Base-by-base conservation (phyloP, 2,113 vertebrate species). In the Pelecanus crispus region DNA sequence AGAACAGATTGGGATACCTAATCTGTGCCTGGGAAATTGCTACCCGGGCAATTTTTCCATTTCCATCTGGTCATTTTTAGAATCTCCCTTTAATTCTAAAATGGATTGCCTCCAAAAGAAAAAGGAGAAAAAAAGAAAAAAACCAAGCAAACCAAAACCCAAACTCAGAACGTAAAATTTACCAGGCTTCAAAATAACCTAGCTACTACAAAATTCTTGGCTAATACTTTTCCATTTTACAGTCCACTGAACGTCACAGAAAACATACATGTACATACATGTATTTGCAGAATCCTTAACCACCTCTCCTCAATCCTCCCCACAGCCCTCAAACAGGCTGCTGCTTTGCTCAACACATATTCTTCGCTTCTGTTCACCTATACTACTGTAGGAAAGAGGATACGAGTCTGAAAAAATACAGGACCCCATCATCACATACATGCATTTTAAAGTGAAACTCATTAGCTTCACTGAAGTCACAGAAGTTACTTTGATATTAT, bases 101-200 rank as follows among this genome's bases (percentile, higher is more conserved):
- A 17, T 12, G 81, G 62, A 82, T 21, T 81, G 20, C 31, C 6
- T 79, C 15, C 29, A 82, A 6, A 10, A 82, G 11, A 5, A 32
- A 4, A 26, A 34, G 5, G 3, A 21, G 2, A 7, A 17, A 13
- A 24, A 12, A 50, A 17, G 15, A 32, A 6, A 13, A 36, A 3
- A 3, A 9, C n/a, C n/a, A n/a, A n/a, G n/a, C n/a, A n/a, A n/a
- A n/a, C n/a, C n/a, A n/a, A n/a, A n/a, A n/a, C n/a, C n/a, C n/a
- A 8, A 5, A 1, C 7, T 81, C 53, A n/a, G 8, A 70, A 77
- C 13, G 58, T 85, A 93, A 77, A 88, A 73, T 9, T 90, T 29
- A 74, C 63, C n/a, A 72, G 26, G 34, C 55, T 92, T 95, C 73
- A 79, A 81, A 96, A 84, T 36, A 66, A 29, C 28, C 32, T 11